phyloP scores from a whole-genome alignment of 2,888 invertebrate genomes.

The Drosophila nr. perissopoda region DNA sequence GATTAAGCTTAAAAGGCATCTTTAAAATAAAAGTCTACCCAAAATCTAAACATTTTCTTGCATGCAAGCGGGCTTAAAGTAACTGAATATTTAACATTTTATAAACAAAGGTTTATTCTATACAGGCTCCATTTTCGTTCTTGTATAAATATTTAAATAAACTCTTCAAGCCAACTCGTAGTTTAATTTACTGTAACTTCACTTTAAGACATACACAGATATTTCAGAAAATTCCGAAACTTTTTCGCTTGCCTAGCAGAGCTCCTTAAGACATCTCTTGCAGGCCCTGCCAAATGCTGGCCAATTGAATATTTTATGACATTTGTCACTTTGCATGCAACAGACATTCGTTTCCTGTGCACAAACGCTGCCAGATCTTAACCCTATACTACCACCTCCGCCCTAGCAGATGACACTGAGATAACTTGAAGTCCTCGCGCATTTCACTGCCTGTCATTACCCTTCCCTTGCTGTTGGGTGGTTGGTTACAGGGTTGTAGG shows the following conservation, averaged over 20 bases:
- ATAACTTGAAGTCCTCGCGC: slow-evolving; percentile 35
- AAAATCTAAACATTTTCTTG: background rate
- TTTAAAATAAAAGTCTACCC: background rate
- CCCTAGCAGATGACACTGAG: slow-evolving; percentile 30
- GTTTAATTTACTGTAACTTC: slow-evolving; percentile 1
- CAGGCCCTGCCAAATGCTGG: slow-evolving; percentile 34
- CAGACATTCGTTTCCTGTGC: slow-evolving; percentile 76
- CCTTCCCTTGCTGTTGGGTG: background rate
- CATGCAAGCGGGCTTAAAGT: background rate
- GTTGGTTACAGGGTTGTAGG: background rate
- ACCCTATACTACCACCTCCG: background rate
- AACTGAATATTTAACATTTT: background rate
- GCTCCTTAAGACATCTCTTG: slow-evolving; percentile 8
- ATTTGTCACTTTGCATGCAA: slow-evolving; percentile 73
- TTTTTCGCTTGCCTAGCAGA: slow-evolving; percentile 5
- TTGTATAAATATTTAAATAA: background rate
- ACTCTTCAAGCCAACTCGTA: background rate
- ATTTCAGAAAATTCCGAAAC: background rate
- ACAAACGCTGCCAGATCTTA: slow-evolving; percentile 40
- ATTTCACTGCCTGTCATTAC: slow-evolving; percentile 19
- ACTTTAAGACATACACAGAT: background rate
- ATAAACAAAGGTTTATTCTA: background rate
- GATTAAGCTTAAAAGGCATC: background rate
- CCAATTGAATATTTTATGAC: slow-evolving; percentile 76
- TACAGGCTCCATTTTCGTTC: background rate